Evolutionary conservation across 1,140 invertebrate species (phyloP).

Genomic region (Calephelis nemesis): DNA sequence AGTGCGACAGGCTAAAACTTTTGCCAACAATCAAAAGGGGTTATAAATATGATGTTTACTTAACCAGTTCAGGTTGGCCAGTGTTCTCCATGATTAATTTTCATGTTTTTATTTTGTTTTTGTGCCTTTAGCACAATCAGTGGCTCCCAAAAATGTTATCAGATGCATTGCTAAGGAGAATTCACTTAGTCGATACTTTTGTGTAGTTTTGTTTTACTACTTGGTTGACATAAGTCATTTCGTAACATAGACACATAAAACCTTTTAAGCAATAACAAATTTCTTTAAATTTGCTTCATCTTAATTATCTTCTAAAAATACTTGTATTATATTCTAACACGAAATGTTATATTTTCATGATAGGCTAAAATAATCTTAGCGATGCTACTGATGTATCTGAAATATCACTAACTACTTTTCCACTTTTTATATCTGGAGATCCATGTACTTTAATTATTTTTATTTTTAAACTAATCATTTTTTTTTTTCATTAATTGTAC

Average conservation of each 20-base stretch:
- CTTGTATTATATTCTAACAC: too few relatives aligned
- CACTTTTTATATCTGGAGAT: too few relatives aligned
- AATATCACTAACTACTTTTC: background rate
- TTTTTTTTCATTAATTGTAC: background rate
- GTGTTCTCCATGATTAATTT: background rate
- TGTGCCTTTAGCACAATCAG: slow-evolving; percentile 1
- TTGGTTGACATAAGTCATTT: too few relatives aligned
- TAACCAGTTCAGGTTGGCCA: slow-evolving; percentile 89
- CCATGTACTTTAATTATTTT: background rate
- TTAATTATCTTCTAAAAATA: too few relatives aligned
- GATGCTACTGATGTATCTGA: background rate
- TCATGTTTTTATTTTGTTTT: slow-evolving; percentile 3
- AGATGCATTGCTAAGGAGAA: background rate
- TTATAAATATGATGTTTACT: slow-evolving; percentile 90
- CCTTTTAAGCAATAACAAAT: too few relatives aligned
- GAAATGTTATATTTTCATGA: background rate
- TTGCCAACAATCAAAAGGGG: slow-evolving; percentile 91
- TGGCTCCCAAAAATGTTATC: background rate
- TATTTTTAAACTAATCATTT: background rate
- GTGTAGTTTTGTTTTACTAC: too few relatives aligned
- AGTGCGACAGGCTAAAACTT: slow-evolving; percentile 87
- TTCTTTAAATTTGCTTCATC: too few relatives aligned
- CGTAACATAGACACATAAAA: too few relatives aligned
- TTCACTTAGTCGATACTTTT: too few relatives aligned
- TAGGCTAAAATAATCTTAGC: background rate